Evolutionary conservation across 23 tunicate genomes (phyloP).

Genomic region (Ascidia mentula): DNA sequence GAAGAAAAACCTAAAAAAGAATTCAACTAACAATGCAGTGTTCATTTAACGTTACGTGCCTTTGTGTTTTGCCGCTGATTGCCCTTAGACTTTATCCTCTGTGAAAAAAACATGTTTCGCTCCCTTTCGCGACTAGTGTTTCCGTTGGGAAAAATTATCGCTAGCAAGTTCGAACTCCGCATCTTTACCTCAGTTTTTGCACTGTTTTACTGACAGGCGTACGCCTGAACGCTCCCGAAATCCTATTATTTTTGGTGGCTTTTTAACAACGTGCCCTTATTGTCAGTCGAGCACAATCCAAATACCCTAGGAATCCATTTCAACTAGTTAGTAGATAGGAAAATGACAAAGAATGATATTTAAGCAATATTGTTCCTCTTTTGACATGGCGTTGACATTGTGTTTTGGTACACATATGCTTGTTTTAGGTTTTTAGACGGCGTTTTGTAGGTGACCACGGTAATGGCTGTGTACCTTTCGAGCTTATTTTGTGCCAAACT

Average conservation of each 20-base stretch:
- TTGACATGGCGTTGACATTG: background rate
- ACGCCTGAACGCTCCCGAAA: no score
- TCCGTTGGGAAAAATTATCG: background rate
- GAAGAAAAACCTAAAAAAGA: constrained; percentile 22
- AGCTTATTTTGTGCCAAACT: background rate
- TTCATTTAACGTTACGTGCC: background rate
- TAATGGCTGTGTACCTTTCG: background rate
- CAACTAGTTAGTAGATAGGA: background rate
- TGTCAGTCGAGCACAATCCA: no score
- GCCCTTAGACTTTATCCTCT: background rate
- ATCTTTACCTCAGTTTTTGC: background rate
- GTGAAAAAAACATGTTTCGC: background rate
- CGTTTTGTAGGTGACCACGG: background rate
- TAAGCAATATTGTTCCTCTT: background rate
- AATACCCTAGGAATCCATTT: background rate
- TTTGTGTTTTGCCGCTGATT: background rate
- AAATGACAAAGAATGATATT: background rate
- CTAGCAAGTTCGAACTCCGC: no score
- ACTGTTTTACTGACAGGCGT: background rate
- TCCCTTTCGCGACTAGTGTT: background rate
- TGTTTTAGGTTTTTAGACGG: background rate
- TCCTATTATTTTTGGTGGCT: background rate
- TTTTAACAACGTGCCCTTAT: no score
- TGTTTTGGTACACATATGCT: background rate
- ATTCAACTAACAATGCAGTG: background rate